Evolutionary conservation across 1,140 invertebrate genomes (phyloP).

Genomic region (Listronotus oregonensis): DNA sequence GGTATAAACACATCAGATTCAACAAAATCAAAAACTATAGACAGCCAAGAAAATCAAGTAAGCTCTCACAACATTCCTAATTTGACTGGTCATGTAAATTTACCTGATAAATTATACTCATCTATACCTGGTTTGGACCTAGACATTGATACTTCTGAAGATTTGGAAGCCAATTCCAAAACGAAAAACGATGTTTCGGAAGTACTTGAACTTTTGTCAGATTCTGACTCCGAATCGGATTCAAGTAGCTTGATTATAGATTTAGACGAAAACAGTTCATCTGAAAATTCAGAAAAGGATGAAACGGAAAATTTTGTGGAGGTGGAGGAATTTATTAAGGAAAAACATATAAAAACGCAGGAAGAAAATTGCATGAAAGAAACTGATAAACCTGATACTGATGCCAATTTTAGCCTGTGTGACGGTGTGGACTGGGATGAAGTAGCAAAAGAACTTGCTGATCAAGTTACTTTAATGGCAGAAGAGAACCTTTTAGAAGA

Average conservation of each 20-base stretch:
- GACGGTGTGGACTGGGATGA: background rate
- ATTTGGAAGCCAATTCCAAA: no score
- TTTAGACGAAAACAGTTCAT: background rate
- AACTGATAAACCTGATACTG: background rate
- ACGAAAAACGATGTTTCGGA: no score
- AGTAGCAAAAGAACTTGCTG: background rate
- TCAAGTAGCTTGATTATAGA: background rate
- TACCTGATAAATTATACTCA: no score
- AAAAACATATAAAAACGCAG: background rate
- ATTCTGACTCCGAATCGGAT: background rate
- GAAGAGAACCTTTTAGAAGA: constrained; percentile 1
- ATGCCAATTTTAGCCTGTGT: no score
- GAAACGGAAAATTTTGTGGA: background rate
- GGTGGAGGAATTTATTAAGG: background rate
- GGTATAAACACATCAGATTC: no score
- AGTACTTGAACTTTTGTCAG: no score
- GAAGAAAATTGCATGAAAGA: background rate
- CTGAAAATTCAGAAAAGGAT: background rate
- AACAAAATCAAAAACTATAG: no score
- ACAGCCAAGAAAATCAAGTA: no score
- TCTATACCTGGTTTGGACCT: no score
- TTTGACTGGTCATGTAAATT: no score
- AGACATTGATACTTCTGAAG: no score
- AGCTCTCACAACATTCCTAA: no score
- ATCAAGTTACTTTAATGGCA: background rate